phyloP scores from a whole-genome alignment of 1,140 invertebrate genomes.

The Galleria mellonella region DNA sequence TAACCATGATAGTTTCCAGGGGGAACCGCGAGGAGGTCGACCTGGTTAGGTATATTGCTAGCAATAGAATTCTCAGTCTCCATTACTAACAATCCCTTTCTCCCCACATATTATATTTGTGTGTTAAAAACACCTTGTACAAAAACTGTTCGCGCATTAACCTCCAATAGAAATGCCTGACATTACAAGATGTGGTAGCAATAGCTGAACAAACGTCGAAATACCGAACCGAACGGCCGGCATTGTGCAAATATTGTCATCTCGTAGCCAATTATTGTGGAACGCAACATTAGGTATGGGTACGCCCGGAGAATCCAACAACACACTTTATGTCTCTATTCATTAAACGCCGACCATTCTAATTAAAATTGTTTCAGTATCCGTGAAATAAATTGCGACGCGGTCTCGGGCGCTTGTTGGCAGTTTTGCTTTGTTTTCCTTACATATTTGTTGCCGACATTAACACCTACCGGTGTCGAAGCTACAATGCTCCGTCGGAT shows the following conservation, averaged over 20 bases:
- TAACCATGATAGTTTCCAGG: too few relatives aligned
- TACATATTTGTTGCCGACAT: constrained; percentile 62
- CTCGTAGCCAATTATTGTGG: constrained; percentile 53
- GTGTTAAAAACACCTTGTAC: too few relatives aligned
- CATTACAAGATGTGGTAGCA: too few relatives aligned
- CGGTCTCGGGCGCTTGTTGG: constrained; percentile 32
- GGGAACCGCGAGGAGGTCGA: too few relatives aligned
- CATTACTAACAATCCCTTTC: too few relatives aligned
- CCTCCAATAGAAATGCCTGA: too few relatives aligned
- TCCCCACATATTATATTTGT: too few relatives aligned
- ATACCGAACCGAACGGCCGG: constrained; percentile 1
- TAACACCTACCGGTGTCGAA: constrained; percentile 46
- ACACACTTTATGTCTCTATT: constrained; percentile 68
- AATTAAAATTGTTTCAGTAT: constrained; percentile 66
- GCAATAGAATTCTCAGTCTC: too few relatives aligned
- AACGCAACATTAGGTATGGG: constrained; percentile 34
- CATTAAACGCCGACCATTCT: constrained; percentile 55
- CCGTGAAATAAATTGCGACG: constrained; percentile 50
- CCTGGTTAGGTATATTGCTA: too few relatives aligned
- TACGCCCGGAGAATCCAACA: constrained; percentile 33
- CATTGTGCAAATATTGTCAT: constrained; percentile 32
- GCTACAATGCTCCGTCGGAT: constrained; percentile 47
- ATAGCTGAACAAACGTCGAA: too few relatives aligned
- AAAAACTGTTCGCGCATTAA: too few relatives aligned
- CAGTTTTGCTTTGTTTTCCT: constrained; percentile 50